Evolutionary conservation across 2,888 invertebrate genomes (phyloP).

Genomic region (Drosophila meridiana): DNA sequence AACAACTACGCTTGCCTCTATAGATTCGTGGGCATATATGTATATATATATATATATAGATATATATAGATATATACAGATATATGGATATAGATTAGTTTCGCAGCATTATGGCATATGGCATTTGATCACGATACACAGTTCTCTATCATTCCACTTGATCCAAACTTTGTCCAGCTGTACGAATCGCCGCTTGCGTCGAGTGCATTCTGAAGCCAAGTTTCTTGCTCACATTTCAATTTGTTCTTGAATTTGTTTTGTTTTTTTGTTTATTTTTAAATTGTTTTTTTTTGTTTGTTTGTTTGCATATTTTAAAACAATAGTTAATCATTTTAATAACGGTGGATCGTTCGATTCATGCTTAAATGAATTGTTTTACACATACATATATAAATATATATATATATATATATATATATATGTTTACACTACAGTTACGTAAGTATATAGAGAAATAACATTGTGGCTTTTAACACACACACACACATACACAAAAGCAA

Average conservation of each 20-base stretch:
- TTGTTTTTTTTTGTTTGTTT: constrained; percentile 33
- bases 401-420: constrained; percentile 7
- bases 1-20: background rate
- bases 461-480: constrained; percentile 34
- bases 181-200: background rate
- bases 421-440: constrained; percentile 48
- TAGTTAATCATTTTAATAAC: constrained; percentile 79
- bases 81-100: background rate
- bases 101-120: constrained; percentile 34
- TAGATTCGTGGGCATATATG: background rate
- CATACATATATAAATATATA: constrained; percentile 17
- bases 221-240: constrained; percentile 29
- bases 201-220: constrained; percentile 32
- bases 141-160: background rate
- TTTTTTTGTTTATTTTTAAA: constrained; percentile 32
- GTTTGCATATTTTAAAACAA: constrained; percentile 52
- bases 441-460: constrained; percentile 58
- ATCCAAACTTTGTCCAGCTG: background rate
- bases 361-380: constrained; percentile 72
- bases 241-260: constrained; percentile 35
- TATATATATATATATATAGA: background rate
- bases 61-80: background rate
- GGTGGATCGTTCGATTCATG: constrained; percentile 83
- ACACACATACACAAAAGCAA: constrained; percentile 1
- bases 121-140: constrained; percentile 27